Base-by-base conservation (phyloP, 2,888 invertebrate genomes). In the Apodemia zela region DNA sequence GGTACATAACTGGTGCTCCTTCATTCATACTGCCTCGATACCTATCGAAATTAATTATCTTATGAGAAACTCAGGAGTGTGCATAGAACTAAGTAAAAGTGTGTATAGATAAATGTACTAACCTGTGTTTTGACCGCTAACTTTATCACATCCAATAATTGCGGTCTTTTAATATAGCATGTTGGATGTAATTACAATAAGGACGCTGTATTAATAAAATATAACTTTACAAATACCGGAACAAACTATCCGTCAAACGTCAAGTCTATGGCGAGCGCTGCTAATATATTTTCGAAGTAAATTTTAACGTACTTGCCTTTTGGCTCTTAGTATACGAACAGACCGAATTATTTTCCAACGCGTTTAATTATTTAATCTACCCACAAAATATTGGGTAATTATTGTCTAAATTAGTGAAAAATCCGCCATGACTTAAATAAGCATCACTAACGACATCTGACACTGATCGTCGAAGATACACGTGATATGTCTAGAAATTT, bases 381-480 rank as follows among this genome's bases (percentile, higher is more conserved):
- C 91, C 87, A 86, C 90, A 78, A 89, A 68, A 85, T 80, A 82
- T 80, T 68, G 67, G 77, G 79, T 84, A 84, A 86, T 86, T 54
- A 49, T 17, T 51, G 25, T 82, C 81, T 83, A 80, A 76, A 87
- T 86, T 84, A 82, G 73, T 82, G 83, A 84, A 86, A 85, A 83
- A 87, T 90, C 86, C 87, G 87, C 91, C 90, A 91, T 91, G 87
- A 90, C 87, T 85, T 88, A 80, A 80, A 74, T 75, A 77, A 82
- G 77, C 81, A 80, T 79, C 81, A 84, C 80, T 82, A 81, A 84
- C 87, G 90, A 87, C 90, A 89, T 89, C 91, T 89, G 85, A 78
- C 82, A 82, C 75, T 74, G 65, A 66, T 72, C 66, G 69, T 54
- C 71, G 73, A 79, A 82, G 73, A 76, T 78, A 87, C 90, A 90